phyloP scores from a whole-genome alignment of 1,140 invertebrate species.

The Drosophila ogumai region DNA sequence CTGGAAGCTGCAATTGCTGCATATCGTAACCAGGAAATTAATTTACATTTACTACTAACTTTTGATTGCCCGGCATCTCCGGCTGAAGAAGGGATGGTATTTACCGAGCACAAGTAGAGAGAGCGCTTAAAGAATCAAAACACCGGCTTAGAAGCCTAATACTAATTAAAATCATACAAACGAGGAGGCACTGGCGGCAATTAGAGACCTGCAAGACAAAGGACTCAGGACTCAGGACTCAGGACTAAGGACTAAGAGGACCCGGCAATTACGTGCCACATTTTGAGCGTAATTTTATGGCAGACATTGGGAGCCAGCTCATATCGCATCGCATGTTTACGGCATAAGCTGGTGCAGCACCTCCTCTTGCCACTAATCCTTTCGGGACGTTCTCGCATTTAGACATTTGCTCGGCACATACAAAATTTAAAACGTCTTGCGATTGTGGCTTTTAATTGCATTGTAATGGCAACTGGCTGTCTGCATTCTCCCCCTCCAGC shows the following conservation, averaged over 20 bases:
- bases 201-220: constrained; percentile 44
- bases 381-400: constrained; percentile 21
- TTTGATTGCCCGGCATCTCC: constrained; percentile 52
- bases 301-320: constrained; percentile 48
- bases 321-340: constrained; percentile 53
- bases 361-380: constrained; percentile 58
- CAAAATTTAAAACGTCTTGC: constrained; percentile 44
- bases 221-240: constrained; percentile 13
- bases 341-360: constrained; percentile 63
- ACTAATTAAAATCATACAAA: constrained; percentile 68
- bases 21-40: constrained; percentile 57
- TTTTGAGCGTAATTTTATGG: constrained; percentile 75
- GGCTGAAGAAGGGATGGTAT: constrained; percentile 8
- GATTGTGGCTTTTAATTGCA: constrained; percentile 56
- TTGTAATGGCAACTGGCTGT: constrained; percentile 54
- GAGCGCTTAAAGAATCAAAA: constrained; percentile 55
- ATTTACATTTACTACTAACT: constrained; percentile 52
- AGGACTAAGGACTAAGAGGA: constrained; percentile 29
- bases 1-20: constrained; percentile 52
- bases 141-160: constrained; percentile 52
- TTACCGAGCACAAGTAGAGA: constrained; percentile 24
- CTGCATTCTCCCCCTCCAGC: constrained; percentile 7
- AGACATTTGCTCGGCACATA: constrained; percentile 37
- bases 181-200: constrained; percentile 52
- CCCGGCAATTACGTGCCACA: constrained; percentile 67